These are phyloP conservation scores for Drosophila asahinai DNA, from an alignment of 1,140 invertebrate species.

Conservation along the genomic window DNA sequence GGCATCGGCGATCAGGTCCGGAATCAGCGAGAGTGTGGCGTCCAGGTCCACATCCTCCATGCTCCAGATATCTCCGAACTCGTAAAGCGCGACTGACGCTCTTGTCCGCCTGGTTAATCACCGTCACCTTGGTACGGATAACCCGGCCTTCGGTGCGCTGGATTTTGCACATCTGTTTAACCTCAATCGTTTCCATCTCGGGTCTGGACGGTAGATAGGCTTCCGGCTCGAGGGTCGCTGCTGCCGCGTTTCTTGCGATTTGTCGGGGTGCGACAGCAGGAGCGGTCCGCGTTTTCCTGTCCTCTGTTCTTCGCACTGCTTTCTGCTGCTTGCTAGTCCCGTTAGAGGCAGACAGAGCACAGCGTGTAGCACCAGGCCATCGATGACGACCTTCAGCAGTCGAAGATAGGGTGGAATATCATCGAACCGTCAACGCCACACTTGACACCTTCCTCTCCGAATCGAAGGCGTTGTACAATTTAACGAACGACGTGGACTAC, in stretches of 20 bases:
- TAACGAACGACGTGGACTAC: conserved; percentile 88
- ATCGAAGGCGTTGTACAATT: conserved; percentile 84
- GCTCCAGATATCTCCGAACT: conserved; percentile 99
- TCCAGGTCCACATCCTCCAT: conserved; percentile 99
- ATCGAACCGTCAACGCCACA: conserved; percentile 93
- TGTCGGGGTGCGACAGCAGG: neutral
- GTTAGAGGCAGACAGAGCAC: conserved; percentile 5
- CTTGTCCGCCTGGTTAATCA: conserved; percentile 93
- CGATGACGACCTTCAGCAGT: conserved; percentile 93
- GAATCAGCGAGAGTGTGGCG: conserved; percentile 94
- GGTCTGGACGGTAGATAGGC: neutral
- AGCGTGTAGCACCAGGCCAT: conserved; percentile 93
- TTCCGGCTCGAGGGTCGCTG: neutral
- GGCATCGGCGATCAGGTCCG: conserved; percentile 86
- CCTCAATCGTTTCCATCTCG: conserved; percentile 86
- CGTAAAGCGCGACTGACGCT: conserved; percentile 99
- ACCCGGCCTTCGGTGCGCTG: conserved; percentile 96
- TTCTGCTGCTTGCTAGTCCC: conserved; percentile 9
- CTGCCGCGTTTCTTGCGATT: neutral
- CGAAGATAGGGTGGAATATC: too few species aligned
- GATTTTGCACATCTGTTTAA: conserved; percentile 95
- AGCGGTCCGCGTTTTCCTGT: neutral
- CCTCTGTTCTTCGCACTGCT: conserved; percentile 3
- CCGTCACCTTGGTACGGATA: conserved; percentile 97
- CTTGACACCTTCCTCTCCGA: conserved; percentile 89